Conservation (phyloP, 1,140 invertebrate genomes). For the Drosophila mauritiana region DNA sequence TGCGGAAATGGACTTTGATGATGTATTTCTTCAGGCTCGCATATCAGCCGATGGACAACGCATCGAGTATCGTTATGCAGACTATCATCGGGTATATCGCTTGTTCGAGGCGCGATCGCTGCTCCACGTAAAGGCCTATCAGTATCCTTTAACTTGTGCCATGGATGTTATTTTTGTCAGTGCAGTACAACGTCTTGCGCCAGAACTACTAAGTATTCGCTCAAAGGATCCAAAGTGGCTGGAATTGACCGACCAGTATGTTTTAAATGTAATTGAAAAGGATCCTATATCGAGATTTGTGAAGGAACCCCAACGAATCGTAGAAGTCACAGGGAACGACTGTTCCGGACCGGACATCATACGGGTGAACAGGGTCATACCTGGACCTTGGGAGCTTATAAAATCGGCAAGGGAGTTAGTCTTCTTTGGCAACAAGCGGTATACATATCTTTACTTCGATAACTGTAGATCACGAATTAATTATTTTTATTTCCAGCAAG, state of each 20-base stretch:
- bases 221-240: slow-evolving; percentile 33
- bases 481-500: slow-evolving; percentile 22
- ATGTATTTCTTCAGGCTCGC: slow-evolving; percentile 58
- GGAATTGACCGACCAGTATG: slow-evolving; percentile 34
- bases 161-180: slow-evolving; percentile 30
- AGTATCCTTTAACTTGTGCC: slow-evolving; percentile 33
- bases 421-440: slow-evolving; percentile 60
- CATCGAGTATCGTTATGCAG: slow-evolving; percentile 75
- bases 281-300: slow-evolving; percentile 42
- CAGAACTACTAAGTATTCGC: slow-evolving; percentile 31
- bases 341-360: not conserved
- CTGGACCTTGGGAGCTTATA: slow-evolving; percentile 48
- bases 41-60: slow-evolving; percentile 63
- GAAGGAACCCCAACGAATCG: slow-evolving; percentile 23
- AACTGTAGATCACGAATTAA: not conserved
- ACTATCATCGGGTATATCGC: slow-evolving; percentile 68
- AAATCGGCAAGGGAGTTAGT: slow-evolving; percentile 34
- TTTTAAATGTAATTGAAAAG: slow-evolving; percentile 28
- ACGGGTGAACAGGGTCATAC: slow-evolving; percentile 30
- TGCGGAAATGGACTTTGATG: slow-evolving; percentile 65
- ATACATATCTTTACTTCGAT: no score
- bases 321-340: not conserved
- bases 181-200: slow-evolving; percentile 30
- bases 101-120: slow-evolving; percentile 55
- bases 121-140: slow-evolving; percentile 58